Evolutionary conservation across 2,797 vertebrate species (phyloP), one percentile per base, ranked within the genome.

Genomic region (Spea hammondii): DNA sequence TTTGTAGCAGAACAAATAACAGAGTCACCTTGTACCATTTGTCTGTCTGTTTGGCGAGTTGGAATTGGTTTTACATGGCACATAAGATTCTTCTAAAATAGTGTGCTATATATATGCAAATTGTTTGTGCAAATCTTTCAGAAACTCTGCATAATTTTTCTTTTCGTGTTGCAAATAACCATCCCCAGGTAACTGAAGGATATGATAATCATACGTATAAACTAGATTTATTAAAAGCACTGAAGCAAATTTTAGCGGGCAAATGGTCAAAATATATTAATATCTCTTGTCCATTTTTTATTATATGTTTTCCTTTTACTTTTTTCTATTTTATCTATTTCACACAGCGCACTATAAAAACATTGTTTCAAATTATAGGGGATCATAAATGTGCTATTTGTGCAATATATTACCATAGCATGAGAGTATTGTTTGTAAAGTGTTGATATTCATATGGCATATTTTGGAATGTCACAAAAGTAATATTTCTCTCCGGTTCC

Each of bases 151-250:
- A 79, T 82, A 68, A 7, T 14, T 46, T 77, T 59, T 70, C 74
- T 8, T 13, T 45, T 86, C 14, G 32, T 70, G 8, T 0, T 82
- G 0, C 14, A 67, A 53, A 68, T 53, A 77, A 82, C 47, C 12
- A 76, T 32, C 70, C 74, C 64, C 66, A 17, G 79, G 74, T 72
- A 62, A 66, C 74, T 72, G 74, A 67, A 72, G 70, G 70, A 72
- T 77, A 76, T 77, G 74, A 77, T 14, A 77, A 72, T 80, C 45
- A 84, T 80, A 76, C 79, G 50, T 65, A 77, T 50, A 84, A 84
- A 73, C 13, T 77, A 76, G 81, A 82, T 13, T 82, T 79, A 74
- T 62, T 71, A 80, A 74, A 72, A 62, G 5, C 65, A 78, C 68
- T 73, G 79, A 83, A 70, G 60, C 11, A 64, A 79, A 84, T 6